These are phyloP conservation scores for Gallinago solitaria DNA, from an alignment of 2,797 vertebrate genomes.

Conservation along the genomic window DNA sequence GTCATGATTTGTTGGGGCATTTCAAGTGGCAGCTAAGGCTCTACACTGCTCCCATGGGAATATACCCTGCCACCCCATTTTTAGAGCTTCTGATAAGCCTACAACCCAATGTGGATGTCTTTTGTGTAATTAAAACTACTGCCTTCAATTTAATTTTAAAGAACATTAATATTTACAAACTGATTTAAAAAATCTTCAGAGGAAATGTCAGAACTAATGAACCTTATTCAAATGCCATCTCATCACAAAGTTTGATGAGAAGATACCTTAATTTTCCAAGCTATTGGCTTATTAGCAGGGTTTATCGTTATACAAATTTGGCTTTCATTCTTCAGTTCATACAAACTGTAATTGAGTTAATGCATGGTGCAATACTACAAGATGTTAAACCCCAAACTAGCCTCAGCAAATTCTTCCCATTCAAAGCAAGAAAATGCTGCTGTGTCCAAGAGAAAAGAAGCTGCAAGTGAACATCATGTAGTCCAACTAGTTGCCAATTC, in stretches of 20 bases:
- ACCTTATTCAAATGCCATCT: not conserved
- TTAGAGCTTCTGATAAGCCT: not conserved
- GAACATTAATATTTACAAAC: constrained; percentile 16
- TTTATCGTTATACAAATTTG: not conserved
- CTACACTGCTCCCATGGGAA: not conserved
- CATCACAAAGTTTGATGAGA: not conserved
- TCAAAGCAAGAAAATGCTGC: not conserved
- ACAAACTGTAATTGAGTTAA: not conserved
- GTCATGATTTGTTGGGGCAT: not conserved
- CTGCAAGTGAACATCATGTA: not conserved
- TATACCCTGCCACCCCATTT: not conserved
- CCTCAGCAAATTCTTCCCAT: not conserved
- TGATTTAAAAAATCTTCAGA: not conserved
- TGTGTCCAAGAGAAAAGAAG: not conserved
- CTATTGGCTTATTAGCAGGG: not conserved
- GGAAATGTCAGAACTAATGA: not conserved
- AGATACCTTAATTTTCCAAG: not conserved
- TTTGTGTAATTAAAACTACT: not conserved
- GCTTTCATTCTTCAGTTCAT: not conserved
- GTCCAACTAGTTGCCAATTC: not conserved
- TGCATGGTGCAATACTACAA: not conserved
- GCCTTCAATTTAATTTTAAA: not conserved
- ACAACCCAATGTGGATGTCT: not conserved
- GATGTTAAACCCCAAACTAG: not conserved
- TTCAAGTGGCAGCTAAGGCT: not conserved